Conservation (phyloP, 2,113 vertebrate species). For the Dicaeum eximium region DNA sequence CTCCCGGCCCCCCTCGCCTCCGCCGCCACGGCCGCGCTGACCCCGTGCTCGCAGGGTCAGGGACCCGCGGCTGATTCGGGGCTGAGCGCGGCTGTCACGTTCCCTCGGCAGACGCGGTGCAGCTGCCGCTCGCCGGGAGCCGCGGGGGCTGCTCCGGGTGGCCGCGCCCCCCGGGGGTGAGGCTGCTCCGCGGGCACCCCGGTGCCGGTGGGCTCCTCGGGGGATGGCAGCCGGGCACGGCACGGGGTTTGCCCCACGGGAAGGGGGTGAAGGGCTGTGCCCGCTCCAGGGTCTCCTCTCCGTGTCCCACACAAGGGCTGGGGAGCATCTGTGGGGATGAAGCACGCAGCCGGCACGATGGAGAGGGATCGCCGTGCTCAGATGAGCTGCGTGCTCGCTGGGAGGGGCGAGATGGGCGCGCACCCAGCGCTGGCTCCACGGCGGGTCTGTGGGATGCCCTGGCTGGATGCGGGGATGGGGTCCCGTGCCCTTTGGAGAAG, state of each 20-base stretch:
- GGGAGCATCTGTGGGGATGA: neutral
- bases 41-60: neutral
- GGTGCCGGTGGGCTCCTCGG: fast-evolving
- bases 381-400: neutral
- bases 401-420: neutral
- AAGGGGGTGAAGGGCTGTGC: neutral
- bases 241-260: neutral
- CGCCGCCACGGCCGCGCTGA: neutral
- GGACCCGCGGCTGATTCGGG: neutral
- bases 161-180: neutral
- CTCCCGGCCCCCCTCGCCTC: neutral
- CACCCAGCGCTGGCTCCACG: fast-evolving
- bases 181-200: neutral
- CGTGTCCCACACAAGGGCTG: neutral
- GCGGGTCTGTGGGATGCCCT: neutral
- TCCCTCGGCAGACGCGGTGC: neutral
- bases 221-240: neutral
- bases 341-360: fast-evolving
- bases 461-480: neutral
- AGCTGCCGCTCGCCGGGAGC: neutral
- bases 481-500: neutral
- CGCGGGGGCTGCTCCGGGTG: neutral
- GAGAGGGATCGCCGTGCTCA: neutral
- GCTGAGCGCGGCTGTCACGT: neutral
- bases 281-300: neutral